These are phyloP conservation scores for Linnaemya tessellans DNA, from an alignment of 2,888 invertebrate species.

Conservation along the genomic window DNA sequence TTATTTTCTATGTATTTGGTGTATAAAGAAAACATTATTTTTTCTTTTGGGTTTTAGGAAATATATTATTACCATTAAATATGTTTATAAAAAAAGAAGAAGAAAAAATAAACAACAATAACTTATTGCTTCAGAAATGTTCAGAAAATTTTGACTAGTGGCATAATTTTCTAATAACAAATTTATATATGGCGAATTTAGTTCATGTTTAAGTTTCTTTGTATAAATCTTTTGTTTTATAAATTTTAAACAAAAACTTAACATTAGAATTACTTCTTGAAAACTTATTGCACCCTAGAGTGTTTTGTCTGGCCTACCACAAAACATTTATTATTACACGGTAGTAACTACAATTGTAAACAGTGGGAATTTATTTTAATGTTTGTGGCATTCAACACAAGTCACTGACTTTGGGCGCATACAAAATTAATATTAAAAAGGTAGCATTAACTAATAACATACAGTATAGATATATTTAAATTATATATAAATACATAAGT, in stretches of 20 bases:
- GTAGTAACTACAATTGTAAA: slow-evolving; percentile 11
- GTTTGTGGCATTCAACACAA: neutral
- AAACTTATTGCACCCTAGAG: slow-evolving; percentile 45
- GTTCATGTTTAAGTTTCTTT: neutral
- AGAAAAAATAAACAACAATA: neutral
- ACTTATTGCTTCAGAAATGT: slow-evolving; percentile 10
- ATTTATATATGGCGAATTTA: neutral
- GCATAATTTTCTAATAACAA: neutral
- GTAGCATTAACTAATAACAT: neutral
- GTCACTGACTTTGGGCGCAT: slow-evolving; percentile 7
- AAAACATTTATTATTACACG: neutral
- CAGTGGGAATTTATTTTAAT: slow-evolving; percentile 14
- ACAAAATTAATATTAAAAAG: slow-evolving; percentile 22
- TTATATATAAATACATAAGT: neutral
- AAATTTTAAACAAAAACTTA: slow-evolving; percentile 22
- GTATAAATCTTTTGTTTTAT: neutral
- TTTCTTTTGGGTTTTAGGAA: neutral
- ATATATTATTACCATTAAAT: neutral
- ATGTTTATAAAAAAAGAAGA: neutral
- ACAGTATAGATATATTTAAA: neutral
- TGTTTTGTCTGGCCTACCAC: neutral
- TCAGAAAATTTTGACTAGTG: too few species aligned
- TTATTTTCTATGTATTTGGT: neutral
- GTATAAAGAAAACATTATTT: neutral
- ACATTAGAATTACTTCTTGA: neutral